A percentile compares a stretch with the other conserved stretches of the same genome.
Evolutionary conservation across 1,140 invertebrate genomes (phyloP).

Genomic region (Bombus picipes): DNA sequence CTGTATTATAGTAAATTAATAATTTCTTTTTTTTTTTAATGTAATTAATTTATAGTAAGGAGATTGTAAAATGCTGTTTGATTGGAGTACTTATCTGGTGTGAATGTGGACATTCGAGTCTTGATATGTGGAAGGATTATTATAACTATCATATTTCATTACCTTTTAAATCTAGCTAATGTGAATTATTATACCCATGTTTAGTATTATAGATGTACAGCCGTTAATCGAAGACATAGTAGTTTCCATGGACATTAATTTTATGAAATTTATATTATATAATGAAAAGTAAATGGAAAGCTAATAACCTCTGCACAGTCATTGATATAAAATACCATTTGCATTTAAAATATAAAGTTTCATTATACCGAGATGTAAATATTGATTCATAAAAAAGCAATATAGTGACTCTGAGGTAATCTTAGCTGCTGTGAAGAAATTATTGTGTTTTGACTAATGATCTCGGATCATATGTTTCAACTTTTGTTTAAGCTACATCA

Average conservation of each 20-base stretch:
- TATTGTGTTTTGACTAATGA: conserved; percentile 62
- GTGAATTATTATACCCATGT: conserved; percentile 54
- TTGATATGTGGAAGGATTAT: conserved; percentile 47
- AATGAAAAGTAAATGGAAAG: conserved; percentile 51
- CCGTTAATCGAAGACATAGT: conserved; percentile 54
- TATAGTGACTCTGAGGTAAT: conserved; percentile 49
- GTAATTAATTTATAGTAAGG: conserved; percentile 81
- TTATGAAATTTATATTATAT: conserved; percentile 55
- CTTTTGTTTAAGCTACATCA: conserved; percentile 49
- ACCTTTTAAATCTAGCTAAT: conserved; percentile 49
- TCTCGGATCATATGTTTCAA: conserved; percentile 56
- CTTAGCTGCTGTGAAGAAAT: conserved; percentile 48
- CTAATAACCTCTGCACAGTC: conserved; percentile 46
- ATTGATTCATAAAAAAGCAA: conserved; percentile 60
- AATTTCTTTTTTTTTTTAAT: conserved; percentile 74
- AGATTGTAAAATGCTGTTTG: conserved; percentile 69
- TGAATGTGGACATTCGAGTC: conserved; percentile 63
- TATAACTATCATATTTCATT: conserved; percentile 61
- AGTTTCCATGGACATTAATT: conserved; percentile 53
- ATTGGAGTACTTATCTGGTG: conserved; percentile 72
- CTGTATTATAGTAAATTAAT: conserved; percentile 81
- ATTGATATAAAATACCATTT: conserved; percentile 53
- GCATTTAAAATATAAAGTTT: conserved; percentile 66
- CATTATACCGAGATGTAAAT: conserved; percentile 59
- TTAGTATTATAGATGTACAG: conserved; percentile 51